These are phyloP conservation scores for Tiaroga cobitis DNA, from an alignment of 2,797 vertebrate species.

Conservation along the genomic window DNA sequence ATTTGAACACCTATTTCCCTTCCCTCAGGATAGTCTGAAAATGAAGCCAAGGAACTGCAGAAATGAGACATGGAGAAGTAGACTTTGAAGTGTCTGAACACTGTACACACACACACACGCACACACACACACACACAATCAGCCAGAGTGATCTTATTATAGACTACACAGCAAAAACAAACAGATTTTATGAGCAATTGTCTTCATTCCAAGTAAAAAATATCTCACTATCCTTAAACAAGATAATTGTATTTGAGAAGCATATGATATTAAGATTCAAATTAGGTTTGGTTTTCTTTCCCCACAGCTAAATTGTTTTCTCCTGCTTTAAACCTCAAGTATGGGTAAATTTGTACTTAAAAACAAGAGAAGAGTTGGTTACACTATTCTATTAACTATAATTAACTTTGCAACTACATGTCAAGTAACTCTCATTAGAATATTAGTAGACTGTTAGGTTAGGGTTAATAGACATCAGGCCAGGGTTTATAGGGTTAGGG, in stretches of 20 bases:
- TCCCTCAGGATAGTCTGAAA: conserved; percentile 39
- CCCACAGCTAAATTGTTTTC: background rate
- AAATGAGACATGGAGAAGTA: background rate
- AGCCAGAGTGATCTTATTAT: conserved; percentile 22
- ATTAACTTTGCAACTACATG: background rate
- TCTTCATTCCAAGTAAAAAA: conserved; percentile 6
- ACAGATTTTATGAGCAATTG: background rate
- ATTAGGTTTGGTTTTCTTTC: background rate
- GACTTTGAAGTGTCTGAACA: background rate
- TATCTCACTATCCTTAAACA: background rate
- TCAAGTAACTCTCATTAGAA: background rate
- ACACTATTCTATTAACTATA: background rate
- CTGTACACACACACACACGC: background rate
- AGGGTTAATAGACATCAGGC: too few relatives aligned
- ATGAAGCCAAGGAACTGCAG: background rate
- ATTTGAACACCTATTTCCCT: conserved; percentile 46
- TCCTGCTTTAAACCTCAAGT: background rate
- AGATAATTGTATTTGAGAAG: conserved; percentile 6
- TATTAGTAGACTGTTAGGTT: background rate
- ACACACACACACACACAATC: background rate
- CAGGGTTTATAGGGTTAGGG: background rate
- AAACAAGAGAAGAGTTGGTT: background rate
- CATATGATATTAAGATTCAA: background rate
- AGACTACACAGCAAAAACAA: conserved; percentile 1
- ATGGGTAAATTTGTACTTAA: background rate